Evolutionary conservation across 2,113 vertebrate genomes (phyloP), one percentile per base, ranked within the genome.

Genomic region (Zingel zingel): DNA sequence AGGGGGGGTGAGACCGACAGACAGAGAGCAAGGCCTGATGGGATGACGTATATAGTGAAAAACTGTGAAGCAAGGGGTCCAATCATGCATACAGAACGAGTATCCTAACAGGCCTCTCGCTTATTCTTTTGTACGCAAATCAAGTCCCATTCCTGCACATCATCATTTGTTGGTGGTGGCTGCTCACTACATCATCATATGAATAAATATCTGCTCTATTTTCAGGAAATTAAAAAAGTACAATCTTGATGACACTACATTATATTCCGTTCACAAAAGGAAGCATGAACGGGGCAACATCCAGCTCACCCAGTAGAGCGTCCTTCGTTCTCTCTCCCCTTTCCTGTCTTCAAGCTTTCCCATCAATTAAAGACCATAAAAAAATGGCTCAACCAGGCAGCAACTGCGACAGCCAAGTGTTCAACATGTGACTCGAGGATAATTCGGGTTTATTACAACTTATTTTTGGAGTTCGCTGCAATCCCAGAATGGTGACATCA

Each of bases 71-170:
- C 65, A 74, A 27, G 66, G 50, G 56, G n/a, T 90, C 65, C 77
- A n/a, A 62, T 70, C 85, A 86, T 85, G 85, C 88, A 89, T 78
- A 67, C 66, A 21, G 58, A 86, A 7, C 23, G 0, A 76, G 54
- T 39, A 90, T 90, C 84, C 81, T 8, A 88, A 43, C 64, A 73
- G 69, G 21, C 45, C 10, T 70, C 39, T 68, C 2, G 30, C n/a
- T 58, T n/a, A 50, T 30, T 27, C 45, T 50, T 54, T 61, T 80
- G 56, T 56, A 25, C 50, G 45, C 59, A 61, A 63, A 79, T 54
- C 65, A 36, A 66, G 13, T 71, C 77, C 64, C 21, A 66, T 69
- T 63, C 51, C 25, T 27, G 21, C 66, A 25, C 43, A 48, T 43
- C 36, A 47, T 30, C 23, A 6, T 39, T n/a, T 54, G 23, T 27